Conservation (phyloP, 2,113 vertebrate species). For the Aleadryas rufinucha region DNA sequence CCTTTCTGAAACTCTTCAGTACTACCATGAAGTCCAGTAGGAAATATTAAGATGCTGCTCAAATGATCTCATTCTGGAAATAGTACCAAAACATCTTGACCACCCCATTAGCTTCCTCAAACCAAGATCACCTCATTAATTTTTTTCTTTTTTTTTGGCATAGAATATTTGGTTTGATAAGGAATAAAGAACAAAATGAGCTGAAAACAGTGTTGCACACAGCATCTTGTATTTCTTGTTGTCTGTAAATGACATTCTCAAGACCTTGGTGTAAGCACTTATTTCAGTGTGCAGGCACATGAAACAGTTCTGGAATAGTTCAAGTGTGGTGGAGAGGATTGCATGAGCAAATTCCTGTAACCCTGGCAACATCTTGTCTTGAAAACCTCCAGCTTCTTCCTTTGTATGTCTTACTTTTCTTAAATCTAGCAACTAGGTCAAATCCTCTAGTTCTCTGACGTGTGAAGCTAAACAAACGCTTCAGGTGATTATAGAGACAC, state of each 20-base stretch:
- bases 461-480: neutral
- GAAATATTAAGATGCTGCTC: neutral
- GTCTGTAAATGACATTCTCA: neutral
- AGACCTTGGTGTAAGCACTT: neutral
- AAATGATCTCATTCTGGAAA: neutral
- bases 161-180: neutral
- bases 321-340: neutral
- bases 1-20: neutral
- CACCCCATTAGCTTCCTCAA: neutral
- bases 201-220: neutral
- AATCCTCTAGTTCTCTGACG: neutral
- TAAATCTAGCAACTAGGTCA: neutral
- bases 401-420: neutral
- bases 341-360: neutral
- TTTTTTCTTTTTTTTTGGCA: neutral
- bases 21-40: neutral
- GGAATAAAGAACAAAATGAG: neutral
- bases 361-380: neutral
- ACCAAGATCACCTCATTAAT: neutral
- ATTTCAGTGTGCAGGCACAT: neutral
- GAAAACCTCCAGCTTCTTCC: neutral
- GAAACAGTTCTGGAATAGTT: neutral
- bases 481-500: neutral
- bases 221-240: neutral
- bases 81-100: neutral